Evolutionary conservation across 2,113 vertebrate genomes (phyloP), one percentile per base, ranked within the genome.

Genomic region (Amphiprion percula): DNA sequence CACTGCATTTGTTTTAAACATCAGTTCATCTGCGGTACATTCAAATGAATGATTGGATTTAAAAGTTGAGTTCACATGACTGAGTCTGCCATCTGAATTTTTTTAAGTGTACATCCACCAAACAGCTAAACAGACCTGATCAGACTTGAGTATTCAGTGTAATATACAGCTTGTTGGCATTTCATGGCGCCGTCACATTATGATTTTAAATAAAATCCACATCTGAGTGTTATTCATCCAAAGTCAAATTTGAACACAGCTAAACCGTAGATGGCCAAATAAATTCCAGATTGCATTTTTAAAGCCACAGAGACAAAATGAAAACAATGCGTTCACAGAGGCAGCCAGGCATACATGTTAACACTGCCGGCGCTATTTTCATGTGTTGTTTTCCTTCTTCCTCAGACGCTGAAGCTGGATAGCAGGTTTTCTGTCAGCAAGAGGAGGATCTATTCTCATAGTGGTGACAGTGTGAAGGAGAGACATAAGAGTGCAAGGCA

Each of bases 261-360:
- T 56, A 65, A 75, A 70, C 47, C 70, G 63, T 61, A 37, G 68
- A 75, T 26, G 37, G 55, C 19, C 60, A 70, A 73, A 85, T 76
- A 70, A 77, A 79, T 66, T 77, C 73, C 68, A 78, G 68, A 88
- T 83, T 74, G 62, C 26, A 49, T 71, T 76, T 77, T 37, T 75
- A 55, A 84, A 78, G 68, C 72, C 2, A 26, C 30, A 1, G 37
- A 47, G 59, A 46, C 67, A 66, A 78, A 74, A 84, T 86, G 76
- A 79, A 87, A 88, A 89, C 70, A 84, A 82, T 89, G 60, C 52
- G 60, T 87, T 82, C 52, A 68, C 65, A 19, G 54, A 84, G 70
- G 54, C 76, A 71, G 75, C 64, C 33, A 37, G 73, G 54, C 62
- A 76, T 80, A 77, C 54, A 55, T 71, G 53, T 67, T 73, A 69